Base-by-base conservation (phyloP, 2,888 invertebrate species). In the Idaea straminata region DNA sequence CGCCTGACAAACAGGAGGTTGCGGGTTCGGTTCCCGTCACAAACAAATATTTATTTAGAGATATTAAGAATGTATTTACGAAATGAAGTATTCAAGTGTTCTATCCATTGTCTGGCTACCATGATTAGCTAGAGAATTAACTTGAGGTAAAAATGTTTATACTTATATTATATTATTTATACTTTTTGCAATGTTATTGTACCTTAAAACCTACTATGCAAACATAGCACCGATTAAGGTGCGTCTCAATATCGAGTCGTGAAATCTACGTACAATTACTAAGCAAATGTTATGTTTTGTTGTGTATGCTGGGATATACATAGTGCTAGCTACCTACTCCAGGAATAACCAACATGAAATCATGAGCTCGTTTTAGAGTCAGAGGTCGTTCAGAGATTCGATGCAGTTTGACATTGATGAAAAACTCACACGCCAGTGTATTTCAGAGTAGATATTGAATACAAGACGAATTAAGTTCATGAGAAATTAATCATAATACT, bases 331-430 rank as follows among this genome's bases (percentile, higher is more conserved):
- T 25, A 25, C 25, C 72, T 74, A 65, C 62, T 76, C 78, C 76
- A 72, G 81, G 77, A 84, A 84, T 84, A 84, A 72, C 78, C 68
- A 65, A 73, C 63, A 71, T 84, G 82, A 80, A 79, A 76, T 82
- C 84, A 84, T 70, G 77, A 70, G 73, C 71, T 68, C 72, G 74
- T 73, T 70, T 68, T 77, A 76, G 77, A 80, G 69, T 68, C 65
- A 72, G 71, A 77, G 71, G 69, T 69, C 66, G 67, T 68, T 65
- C 47, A 47, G 47, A 10, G 47, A 47, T 47, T 47, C 13, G 47
- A 47, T 47, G 47, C 47, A 47, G 61, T 70, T 68, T 64, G 62
- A 66, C 64, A 69, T 71, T 69, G 69, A 66, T 59, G 60, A 61
- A 59, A 67, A 62, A 5, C 63, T 13, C 10, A 47, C 5, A 4